phyloP scores from a whole-genome alignment of 30 jellyfish, hydroid and myxozoan genomes.

The Nemopilema nomurai region DNA sequence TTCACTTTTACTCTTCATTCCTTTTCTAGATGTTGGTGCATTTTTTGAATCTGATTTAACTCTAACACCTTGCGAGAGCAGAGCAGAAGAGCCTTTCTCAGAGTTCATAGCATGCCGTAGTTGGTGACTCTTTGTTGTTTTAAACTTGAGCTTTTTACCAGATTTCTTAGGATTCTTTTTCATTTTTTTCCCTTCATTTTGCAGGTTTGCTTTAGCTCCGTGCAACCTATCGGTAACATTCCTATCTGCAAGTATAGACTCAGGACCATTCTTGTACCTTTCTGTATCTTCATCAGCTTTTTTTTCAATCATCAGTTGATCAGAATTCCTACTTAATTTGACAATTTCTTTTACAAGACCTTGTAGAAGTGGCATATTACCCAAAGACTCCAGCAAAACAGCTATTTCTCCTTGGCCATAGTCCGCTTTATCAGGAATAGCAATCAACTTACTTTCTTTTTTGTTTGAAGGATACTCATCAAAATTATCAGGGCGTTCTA shows the following conservation, averaged over 20 bases:
- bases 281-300: background rate
- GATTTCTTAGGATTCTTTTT: background rate
- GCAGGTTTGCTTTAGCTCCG: background rate
- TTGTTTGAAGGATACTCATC: background rate
- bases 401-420: background rate
- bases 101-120: slow-evolving; percentile 39
- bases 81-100: background rate
- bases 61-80: background rate
- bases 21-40: background rate
- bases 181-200: background rate
- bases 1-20: background rate
- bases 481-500: background rate
- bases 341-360: slow-evolving; percentile 51
- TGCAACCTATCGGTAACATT: background rate
- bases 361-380: slow-evolving; percentile 47
- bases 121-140: slow-evolving; percentile 42
- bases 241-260: background rate
- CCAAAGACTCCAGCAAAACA: slow-evolving; percentile 20
- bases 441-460: background rate
- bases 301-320: background rate
- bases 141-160: slow-evolving; percentile 31
- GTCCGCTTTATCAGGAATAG: background rate
- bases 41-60: background rate
- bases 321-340: slow-evolving; percentile 2
- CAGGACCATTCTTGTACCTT: background rate